Evolutionary conservation across 1,140 invertebrate genomes (phyloP), one percentile per base, ranked within the genome.

Genomic region (Lethrus apterus): DNA sequence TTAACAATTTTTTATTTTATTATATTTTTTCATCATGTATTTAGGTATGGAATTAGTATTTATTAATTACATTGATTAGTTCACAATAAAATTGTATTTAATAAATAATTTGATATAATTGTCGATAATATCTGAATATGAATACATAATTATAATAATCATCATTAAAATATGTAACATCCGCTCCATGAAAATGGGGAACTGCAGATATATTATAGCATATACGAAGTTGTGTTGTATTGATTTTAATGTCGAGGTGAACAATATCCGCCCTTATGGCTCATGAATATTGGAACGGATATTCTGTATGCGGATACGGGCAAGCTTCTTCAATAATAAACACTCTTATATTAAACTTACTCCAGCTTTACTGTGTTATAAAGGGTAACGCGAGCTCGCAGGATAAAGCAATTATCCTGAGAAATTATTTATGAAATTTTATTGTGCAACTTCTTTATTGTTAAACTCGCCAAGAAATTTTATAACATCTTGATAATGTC

Each of bases 141-240:
- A n/a, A n/a, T n/a, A n/a, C n/a, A n/a, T n/a, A n/a, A n/a, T n/a
- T n/a, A n/a, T n/a, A n/a, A n/a, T n/a, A n/a, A n/a, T n/a, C n/a
- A n/a, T n/a, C n/a, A n/a, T n/a, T n/a, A n/a, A n/a, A n/a, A n/a
- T n/a, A n/a, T n/a, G n/a, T n/a, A n/a, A n/a, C n/a, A n/a, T n/a
- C n/a, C n/a, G n/a, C n/a, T n/a, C n/a, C n/a, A n/a, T n/a, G n/a
- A n/a, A n/a, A n/a, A n/a, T 5, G 21, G 29, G 40, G 48, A 62
- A 62, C 59, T 60, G 59, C 59, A 62, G 59, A 62, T 62, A 59
- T 58, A 62, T 58, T 59, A 59, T 59, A 51, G 57, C 57, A 60
- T 58, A 60, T 60, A 60, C 46, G 59, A 55, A 53, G 53, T 52
- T 58, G 59, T 62, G 53, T 54, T 60, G 59, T 62, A 62, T 62